Base-by-base conservation (phyloP, 2,888 invertebrate genomes). In the Arctia plantaginis region DNA sequence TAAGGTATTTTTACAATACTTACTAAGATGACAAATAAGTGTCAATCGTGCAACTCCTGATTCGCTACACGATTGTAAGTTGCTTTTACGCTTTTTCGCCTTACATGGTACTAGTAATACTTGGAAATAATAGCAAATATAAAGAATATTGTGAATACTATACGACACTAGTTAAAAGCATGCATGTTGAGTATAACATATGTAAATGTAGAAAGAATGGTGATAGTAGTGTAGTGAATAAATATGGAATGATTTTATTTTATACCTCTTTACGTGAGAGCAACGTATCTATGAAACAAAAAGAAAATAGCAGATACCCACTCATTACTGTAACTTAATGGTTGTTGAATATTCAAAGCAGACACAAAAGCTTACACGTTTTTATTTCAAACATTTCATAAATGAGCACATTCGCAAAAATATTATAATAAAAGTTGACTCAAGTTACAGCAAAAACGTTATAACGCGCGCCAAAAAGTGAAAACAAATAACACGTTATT, bases 401-500 rank as follows among this genome's bases (percentile, higher is more conserved):
- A 62, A 74, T 67, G 27, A 75, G 47, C 41, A 23, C 39, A 72
- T 72, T 69, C 44, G 33, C 51, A 10, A 23, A 69, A 64, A 55
- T 47, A 78, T 78, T 62, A 39, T 51, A 73, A 84, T 73, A 76
- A 78, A 74, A 68, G 55, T 74, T 80, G 75, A 82, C 59, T 82
- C 80, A 71, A 12, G 33, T 66, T 71, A 66, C 47, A 66, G 68
- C 71, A 83, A 79, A 76, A 51, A 67, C 27, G 4, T 67, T 71
- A 66, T 47, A 62, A 47, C 65, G 68, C 68, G 65, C 69, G 47
- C 41, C 18, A 20, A 68, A 73, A 73, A 59, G 23, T 66, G 23
- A 55, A 76, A 77, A 82, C 82, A 78, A 77, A 83, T 33, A 66
- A 59, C 71, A 79, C 30, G 67, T 75, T 79, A 77, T 71, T 69